phyloP scores from a whole-genome alignment of 2,113 vertebrate genomes.

The Atherinomorus stipes region DNA sequence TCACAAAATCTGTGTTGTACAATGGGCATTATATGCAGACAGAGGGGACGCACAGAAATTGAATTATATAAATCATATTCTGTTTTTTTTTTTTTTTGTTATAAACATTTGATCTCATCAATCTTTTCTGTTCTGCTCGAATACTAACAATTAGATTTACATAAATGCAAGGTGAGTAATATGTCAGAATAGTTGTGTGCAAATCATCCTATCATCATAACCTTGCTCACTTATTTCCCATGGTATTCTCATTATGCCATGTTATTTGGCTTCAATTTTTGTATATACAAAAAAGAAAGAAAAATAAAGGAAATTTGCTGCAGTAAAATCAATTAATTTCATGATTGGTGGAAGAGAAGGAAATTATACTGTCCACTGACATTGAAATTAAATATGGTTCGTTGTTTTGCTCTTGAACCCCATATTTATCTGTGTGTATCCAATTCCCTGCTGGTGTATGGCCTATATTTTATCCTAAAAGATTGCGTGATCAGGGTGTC shows the following conservation, averaged over 20 bases:
- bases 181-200: too few species aligned
- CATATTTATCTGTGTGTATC: conserved; percentile 49
- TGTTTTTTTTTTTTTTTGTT: conserved; percentile 3
- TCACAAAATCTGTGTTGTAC: conserved; percentile 32
- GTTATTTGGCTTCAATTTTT: neutral
- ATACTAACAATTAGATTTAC: too few species aligned
- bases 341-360: conserved; percentile 17
- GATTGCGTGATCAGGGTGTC: conserved; percentile 47
- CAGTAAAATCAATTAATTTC: conserved; percentile 35
- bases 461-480: conserved; percentile 65
- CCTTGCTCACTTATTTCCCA: too few species aligned
- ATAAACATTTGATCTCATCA: conserved; percentile 24
- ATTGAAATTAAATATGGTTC: conserved; percentile 43
- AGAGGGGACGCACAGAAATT: conserved; percentile 23
- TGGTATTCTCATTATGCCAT: neutral
- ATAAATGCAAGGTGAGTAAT: too few species aligned
- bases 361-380: conserved; percentile 22
- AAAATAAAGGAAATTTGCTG: conserved; percentile 11
- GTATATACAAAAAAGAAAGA: conserved; percentile 15
- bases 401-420: conserved; percentile 31
- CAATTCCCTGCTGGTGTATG: conserved; percentile 38
- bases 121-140: conserved; percentile 2
- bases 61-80: conserved; percentile 31
- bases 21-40: conserved; percentile 30
- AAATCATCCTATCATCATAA: too few species aligned